Evolutionary conservation across 2,888 invertebrate genomes (phyloP).

Genomic region (Poecilus cupreus): DNA sequence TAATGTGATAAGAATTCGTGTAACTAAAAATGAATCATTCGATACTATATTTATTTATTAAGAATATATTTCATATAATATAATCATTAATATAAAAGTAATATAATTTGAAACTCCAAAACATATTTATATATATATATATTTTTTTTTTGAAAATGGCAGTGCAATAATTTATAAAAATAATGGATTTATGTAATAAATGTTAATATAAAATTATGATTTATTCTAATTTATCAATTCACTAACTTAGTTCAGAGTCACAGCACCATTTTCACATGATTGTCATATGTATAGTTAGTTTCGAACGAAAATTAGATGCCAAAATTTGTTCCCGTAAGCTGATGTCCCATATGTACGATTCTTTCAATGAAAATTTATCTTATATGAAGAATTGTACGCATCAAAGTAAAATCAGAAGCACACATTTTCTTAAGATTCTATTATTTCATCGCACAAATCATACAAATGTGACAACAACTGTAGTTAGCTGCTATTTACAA

Average conservation of each 20-base stretch:
- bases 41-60: constrained; percentile 41
- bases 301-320: constrained; percentile 46
- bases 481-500: constrained; percentile 40
- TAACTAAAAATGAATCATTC: too few relatives aligned
- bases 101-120: constrained; percentile 54
- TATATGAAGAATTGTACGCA: too few relatives aligned
- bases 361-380: too few relatives aligned
- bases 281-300: constrained; percentile 49
- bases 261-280: constrained; percentile 60
- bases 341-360: too few relatives aligned
- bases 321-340: constrained; percentile 28
- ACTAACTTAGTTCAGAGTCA: constrained; percentile 57
- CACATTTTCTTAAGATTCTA: too few relatives aligned
- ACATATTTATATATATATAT: constrained; percentile 45
- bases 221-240: constrained; percentile 55
- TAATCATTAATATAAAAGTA: constrained; percentile 53
- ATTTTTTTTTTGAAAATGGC: constrained; percentile 54
- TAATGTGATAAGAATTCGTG: neutral
- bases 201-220: constrained; percentile 60
- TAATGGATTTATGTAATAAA: constrained; percentile 54
- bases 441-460: too few relatives aligned
- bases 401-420: too few relatives aligned
- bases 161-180: constrained; percentile 57
- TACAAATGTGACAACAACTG: too few relatives aligned
- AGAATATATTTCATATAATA: constrained; percentile 57